Evolutionary conservation across 1,140 invertebrate species (phyloP).

Genomic region (Philotrypesis tridentata): DNA sequence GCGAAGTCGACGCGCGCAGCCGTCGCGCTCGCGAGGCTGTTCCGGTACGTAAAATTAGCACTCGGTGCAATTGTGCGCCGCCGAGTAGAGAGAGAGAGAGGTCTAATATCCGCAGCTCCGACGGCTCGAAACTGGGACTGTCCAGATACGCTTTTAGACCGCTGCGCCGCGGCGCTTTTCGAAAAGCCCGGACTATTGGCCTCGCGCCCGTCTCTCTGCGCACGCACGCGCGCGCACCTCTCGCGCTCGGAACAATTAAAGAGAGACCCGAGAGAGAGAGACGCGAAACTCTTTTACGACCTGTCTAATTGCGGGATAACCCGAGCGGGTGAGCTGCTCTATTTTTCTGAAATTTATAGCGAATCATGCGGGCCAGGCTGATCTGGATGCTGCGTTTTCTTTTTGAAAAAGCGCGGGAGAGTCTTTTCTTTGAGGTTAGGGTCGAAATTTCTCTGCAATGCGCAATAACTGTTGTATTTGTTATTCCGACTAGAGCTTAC

Average conservation of each 20-base stretch:
- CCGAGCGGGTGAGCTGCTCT: too few relatives aligned
- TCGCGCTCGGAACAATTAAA: not conserved
- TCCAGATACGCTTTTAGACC: constrained; percentile 28
- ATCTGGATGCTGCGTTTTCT: too few relatives aligned
- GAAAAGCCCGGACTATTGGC: not conserved
- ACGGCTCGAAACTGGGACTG: not conserved
- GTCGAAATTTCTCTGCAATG: too few relatives aligned
- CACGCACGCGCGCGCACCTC: not conserved
- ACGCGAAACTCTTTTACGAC: too few relatives aligned
- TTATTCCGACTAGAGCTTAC: too few relatives aligned
- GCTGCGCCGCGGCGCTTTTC: constrained; percentile 4
- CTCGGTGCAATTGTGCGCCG: constrained; percentile 18
- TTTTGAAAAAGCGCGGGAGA: too few relatives aligned
- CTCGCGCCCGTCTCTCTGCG: not conserved
- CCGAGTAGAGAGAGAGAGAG: not conserved
- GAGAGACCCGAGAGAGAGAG: too few relatives aligned
- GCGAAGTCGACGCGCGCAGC: not conserved
- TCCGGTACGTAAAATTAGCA: constrained; percentile 28
- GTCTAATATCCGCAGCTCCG: not conserved
- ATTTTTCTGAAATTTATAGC: too few relatives aligned
- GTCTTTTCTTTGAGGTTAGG: too few relatives aligned
- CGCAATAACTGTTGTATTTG: too few relatives aligned
- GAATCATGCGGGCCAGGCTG: too few relatives aligned
- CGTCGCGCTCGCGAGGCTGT: not conserved
- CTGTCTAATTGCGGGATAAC: not conserved